phyloP scores from a whole-genome alignment of 2,888 invertebrate species.

The Troides aeacus region DNA sequence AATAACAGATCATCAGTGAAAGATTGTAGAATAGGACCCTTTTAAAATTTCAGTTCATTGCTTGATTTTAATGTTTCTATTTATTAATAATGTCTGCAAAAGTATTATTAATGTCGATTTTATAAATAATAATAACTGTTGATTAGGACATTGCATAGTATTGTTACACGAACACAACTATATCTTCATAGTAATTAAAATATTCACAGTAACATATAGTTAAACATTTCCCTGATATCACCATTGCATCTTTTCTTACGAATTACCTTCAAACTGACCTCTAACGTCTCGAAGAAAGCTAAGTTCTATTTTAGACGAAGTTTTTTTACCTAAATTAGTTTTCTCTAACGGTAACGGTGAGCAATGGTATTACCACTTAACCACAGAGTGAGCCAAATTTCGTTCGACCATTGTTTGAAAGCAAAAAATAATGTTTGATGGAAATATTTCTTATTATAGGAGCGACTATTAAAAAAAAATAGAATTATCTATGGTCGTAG shows the following conservation, averaged over 20 bases:
- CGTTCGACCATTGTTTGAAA: constrained; percentile 15
- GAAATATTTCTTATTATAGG: not conserved
- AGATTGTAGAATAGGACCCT: too few relatives aligned
- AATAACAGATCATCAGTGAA: too few relatives aligned
- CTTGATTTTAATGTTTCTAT: too few relatives aligned
- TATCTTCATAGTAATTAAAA: not conserved
- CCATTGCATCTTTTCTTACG: not conserved
- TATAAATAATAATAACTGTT: too few relatives aligned
- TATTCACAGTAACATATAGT: not conserved
- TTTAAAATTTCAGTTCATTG: too few relatives aligned
- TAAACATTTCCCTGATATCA: constrained; percentile 1
- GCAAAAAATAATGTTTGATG: not conserved
- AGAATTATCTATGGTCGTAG: too few relatives aligned
- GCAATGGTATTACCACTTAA: constrained; percentile 13
- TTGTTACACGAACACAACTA: not conserved
- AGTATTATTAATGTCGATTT: too few relatives aligned
- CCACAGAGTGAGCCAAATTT: constrained; percentile 24
- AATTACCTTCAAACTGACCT: constrained; percentile 15
- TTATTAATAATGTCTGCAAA: too few relatives aligned
- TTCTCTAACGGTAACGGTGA: constrained; percentile 15
- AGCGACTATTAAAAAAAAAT: not conserved
- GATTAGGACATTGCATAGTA: not conserved
- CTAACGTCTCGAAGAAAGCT: constrained; percentile 8
- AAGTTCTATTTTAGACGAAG: constrained; percentile 4
- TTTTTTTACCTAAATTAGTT: constrained; percentile 3